Percentiles rank a stretch among this genome's conserved stretches.
Conservation (phyloP, 2,113 vertebrate species). For the Dipodomys stephensi region DNA sequence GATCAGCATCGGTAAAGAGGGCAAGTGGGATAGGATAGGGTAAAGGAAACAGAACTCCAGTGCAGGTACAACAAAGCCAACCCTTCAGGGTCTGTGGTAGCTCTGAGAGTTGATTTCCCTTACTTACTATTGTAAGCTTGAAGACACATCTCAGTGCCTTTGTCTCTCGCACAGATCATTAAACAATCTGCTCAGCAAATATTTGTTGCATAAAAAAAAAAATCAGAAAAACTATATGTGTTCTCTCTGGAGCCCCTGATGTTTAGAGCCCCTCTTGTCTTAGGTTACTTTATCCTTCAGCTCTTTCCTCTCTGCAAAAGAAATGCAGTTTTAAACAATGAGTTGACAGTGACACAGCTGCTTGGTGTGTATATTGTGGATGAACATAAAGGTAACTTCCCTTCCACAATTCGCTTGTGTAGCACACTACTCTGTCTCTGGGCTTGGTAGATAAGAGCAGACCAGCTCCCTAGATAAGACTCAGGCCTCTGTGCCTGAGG, state of each 20-base stretch:
- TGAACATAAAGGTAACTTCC: background rate
- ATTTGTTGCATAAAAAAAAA: background rate
- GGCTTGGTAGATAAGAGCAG: constrained; percentile 26
- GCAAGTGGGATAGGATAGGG: background rate
- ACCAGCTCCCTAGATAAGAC: constrained; percentile 37
- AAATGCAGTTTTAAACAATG: background rate
- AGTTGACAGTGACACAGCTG: background rate
- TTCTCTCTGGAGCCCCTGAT: background rate
- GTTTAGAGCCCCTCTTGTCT: background rate
- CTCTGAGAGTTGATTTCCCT: background rate
- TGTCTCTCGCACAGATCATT: background rate
- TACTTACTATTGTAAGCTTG: background rate
- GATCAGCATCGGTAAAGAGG: background rate
- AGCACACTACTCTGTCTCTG: background rate
- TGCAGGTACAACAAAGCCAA: background rate
- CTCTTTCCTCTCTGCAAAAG: background rate
- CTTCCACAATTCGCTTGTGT: background rate
- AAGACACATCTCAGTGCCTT: background rate
- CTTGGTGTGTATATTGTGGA: background rate
- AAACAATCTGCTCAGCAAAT: background rate
- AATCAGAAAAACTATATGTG: constrained; percentile 1
- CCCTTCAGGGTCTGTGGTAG: no score
- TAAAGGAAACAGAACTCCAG: background rate
- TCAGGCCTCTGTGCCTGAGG: background rate
- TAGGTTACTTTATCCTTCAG: background rate